Evolutionary conservation across 2,113 vertebrate species (phyloP), one percentile per base, ranked within the genome.

Genomic region (Bambusicola thoracicus): DNA sequence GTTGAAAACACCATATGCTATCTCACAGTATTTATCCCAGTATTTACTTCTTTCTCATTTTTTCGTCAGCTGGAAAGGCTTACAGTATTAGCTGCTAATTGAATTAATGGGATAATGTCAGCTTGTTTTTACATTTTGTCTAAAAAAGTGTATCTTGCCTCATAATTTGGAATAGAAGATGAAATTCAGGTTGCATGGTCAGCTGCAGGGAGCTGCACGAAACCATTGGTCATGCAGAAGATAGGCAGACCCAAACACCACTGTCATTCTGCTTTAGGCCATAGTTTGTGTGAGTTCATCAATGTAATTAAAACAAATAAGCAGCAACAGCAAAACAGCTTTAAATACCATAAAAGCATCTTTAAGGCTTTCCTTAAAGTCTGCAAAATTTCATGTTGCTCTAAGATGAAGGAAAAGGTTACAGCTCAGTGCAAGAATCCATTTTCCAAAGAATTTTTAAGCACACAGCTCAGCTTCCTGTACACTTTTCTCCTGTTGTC

Each of bases 401-500:
- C 29, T 15, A 66, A 66, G 40, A 27, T 12, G 18, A 85, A 56
- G n/a, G 21, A 40, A 43, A 62, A 70, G 4, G 6, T 34, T 29
- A 5, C n/a, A 43, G 14, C 18, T 79, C 66, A 58, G 19, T 32
- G 36, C 8, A 59, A 51, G 15, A 85, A 56, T 70, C 56, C 18
- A 15, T 70, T 76, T 56, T 24, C 8, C 25, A 19, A n/a, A 1
- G 22, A 30, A 84, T 7, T 1, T 7, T 1, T 13, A 32, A 46
- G 48, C 53, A 48, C 11, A 5, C 32, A 48, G 53, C 8, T 77
- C 14, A 53, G 51, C 25, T 53, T 61, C 53, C 59, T 48, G 41
- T 18, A 7, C 22, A 27, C 0, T 0, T 53, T 80, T 87, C 46
- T 58, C 25, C 25, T 40, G 7, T 4, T 48, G 30, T 22, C 73